Evolutionary conservation across 92 coral and sea anemone genomes (phyloP), one percentile per base, ranked within the genome.

Genomic region (Virgularia gustaviana): DNA sequence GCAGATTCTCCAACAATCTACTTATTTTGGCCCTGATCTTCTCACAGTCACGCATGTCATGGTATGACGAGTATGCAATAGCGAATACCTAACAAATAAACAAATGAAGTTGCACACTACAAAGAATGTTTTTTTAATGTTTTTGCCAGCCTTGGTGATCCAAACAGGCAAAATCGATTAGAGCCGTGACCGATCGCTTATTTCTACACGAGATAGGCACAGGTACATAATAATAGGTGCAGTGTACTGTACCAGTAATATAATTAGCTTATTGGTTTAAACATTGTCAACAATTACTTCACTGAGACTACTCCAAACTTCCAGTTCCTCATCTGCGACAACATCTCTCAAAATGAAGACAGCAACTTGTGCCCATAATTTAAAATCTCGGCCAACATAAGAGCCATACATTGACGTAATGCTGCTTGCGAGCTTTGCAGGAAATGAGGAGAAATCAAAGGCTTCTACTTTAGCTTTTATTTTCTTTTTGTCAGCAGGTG

Each of bases 331-430:
- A 19, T 59, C 65, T 30, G 39, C 36, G 39, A 59, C 38, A n/a
- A 30, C 19, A 30, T 30, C 39, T 13, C 23, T 59, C 19, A 59
- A 27, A n/a, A 59, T 59, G 65, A 59, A 59, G 23, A 59, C 39
- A 33, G 65, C 65, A 4, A 59, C 36, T 59, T 59, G 65, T 59
- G 65, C 65, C 65, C 65, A 59, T 59, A 33, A 27, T 33, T 59
- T 59, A 59, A 59, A 59, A 20, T 59, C 65, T 4, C 65, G 20
- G 13, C 65, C 65, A 59, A 59, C 42, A 10, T 30, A 59, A 3
- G 65, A 59, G 0, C 65, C 65, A 59, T 33, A 29, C 39, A 30
- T 30, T 30, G 38, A n/a, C 19, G 39, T 59, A 33, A 59, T 59
- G 41, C 42, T 59, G 38, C 65, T 33, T 6, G 38, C 39, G 27